phyloP scores from a whole-genome alignment of 2,113 vertebrate genomes.

The Aegotheles bennettii region DNA sequence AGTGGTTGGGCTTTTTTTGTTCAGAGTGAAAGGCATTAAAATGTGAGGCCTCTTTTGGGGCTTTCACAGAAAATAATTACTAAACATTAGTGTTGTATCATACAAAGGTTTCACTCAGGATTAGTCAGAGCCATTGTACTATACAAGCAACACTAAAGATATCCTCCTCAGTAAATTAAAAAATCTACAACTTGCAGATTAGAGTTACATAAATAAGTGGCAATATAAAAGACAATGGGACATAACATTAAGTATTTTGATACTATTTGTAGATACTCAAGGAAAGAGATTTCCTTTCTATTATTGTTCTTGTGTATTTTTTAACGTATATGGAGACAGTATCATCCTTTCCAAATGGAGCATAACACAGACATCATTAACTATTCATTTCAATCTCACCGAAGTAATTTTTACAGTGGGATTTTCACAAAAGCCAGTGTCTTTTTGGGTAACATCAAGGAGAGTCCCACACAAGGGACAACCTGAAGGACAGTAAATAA shows the following conservation, averaged over 20 bases:
- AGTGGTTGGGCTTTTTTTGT: not conserved
- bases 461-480: not conserved
- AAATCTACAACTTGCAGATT: not conserved
- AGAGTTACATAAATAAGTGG: not conserved
- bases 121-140: not conserved
- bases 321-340: not conserved
- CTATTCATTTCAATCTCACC: not conserved
- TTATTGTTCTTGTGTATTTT: not conserved
- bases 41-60: not conserved
- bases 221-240: not conserved
- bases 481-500: not conserved
- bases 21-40: not conserved
- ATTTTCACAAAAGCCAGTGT: not conserved
- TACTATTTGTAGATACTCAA: not conserved
- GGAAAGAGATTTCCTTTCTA: not conserved
- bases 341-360: not conserved
- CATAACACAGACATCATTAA: not conserved
- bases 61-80: not conserved
- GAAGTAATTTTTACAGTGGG: not conserved
- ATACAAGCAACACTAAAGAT: not conserved
- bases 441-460: not conserved
- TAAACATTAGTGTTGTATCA: not conserved
- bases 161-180: not conserved
- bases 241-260: not conserved
- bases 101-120: not conserved